A percentile compares a stretch with the other conserved stretches of the same genome.
These are phyloP conservation scores for Conops quadrifasciatus DNA, from an alignment of 2,888 invertebrate genomes.

Conservation along the genomic window DNA sequence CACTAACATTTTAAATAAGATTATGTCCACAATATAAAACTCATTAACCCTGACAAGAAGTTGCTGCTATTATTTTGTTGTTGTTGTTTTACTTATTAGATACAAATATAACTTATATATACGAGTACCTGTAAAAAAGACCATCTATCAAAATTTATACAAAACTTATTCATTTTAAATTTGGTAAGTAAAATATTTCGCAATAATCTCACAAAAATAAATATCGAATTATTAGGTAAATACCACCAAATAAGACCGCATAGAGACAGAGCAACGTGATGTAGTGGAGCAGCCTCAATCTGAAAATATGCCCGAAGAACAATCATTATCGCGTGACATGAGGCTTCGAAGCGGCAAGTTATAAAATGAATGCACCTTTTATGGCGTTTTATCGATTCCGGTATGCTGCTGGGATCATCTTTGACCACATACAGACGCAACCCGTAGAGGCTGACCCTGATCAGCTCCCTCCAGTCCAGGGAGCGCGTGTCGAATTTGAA, in stretches of 20 bases:
- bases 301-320: slow-evolving; percentile 42
- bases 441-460: slow-evolving; percentile 74
- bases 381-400: slow-evolving; percentile 72
- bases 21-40: background rate
- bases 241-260: slow-evolving; percentile 49
- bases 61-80: background rate
- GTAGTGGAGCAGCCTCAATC: slow-evolving; percentile 57
- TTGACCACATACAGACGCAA: slow-evolving; percentile 81
- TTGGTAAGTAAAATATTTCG: background rate
- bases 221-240: slow-evolving; percentile 52
- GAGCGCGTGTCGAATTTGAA: slow-evolving; percentile 80
- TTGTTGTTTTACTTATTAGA: too few species aligned
- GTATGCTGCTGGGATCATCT: slow-evolving; percentile 77
- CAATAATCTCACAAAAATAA: slow-evolving; percentile 48
- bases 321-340: background rate
- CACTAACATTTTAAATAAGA: too few species aligned
- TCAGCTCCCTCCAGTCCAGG: slow-evolving; percentile 73
- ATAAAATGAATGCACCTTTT: slow-evolving; percentile 67
- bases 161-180: background rate
- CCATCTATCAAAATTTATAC: background rate
- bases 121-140: too few species aligned
- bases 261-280: slow-evolving; percentile 53
- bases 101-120: too few species aligned
- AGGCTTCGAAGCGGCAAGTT: background rate
- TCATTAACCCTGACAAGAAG: slow-evolving; percentile 3